Base-by-base conservation (phyloP, 2,888 invertebrate genomes). In the Ferdinandea cuprea region DNA sequence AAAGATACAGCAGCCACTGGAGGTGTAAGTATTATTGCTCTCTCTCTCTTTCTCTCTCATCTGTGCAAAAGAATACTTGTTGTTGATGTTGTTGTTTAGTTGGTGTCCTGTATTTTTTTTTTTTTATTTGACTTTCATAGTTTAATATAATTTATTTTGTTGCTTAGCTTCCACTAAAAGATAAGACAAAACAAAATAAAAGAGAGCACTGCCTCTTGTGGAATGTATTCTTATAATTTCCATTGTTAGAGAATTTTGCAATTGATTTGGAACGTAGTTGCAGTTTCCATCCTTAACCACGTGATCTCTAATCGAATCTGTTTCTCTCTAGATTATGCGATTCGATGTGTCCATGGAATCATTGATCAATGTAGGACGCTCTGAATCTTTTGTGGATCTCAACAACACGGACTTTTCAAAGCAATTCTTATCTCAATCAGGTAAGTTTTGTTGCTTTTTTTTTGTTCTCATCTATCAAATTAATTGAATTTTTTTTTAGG, bases 351-450 rank as follows among this genome's bases (percentile, higher is more conserved):
- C 95, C 71, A 94, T 95, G 92, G 96, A 96, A 90, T 95, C 95
- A 30, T 91, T 96, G 85, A 90, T 92, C 32, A 95, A 94, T 56
- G 94, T 96, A 86, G 94, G 94, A 15, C 94, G 96, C 32, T 96
- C 96, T 28, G 96, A 96, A 89, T 96, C 96, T 89, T 96, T 96
- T 86, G 95, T 95, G 17, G 96, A 96, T 91, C 91, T 96, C 11
- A 96, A 94, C 87, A 94, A 95, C 85, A 95, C 95, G 80, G 89
- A 92, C 54, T 86, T 88, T 56, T 86, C 86, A 15, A 85, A 86
- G 30, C 87, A 87, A 84, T 88, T 88, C 48, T 84, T 87, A 50
- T 83, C 86, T 42, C 87, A 91, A 89, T 56, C 91, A 91, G 85
- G 88, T 88, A 86, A 63, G 35, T 35, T 2, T n/a, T n/a, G n/a